Base-by-base conservation (phyloP, 2,113 vertebrate genomes). In the Phyllostomus hastatus region DNA sequence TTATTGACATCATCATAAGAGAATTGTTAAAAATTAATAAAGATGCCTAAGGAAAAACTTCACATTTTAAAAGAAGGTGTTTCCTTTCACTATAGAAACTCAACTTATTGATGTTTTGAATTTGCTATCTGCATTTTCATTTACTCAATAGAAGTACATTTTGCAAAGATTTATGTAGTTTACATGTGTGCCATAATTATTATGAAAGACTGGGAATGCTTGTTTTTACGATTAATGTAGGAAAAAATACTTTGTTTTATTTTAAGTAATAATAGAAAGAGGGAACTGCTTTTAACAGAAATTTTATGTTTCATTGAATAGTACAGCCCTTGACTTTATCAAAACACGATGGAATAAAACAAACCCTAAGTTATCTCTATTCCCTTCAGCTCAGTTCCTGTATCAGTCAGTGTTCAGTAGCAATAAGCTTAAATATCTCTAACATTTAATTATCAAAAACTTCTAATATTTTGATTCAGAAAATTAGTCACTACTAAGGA, bases 81-180 rank as follows among this genome's bases (percentile, higher is more conserved):
- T 31, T 54, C 76, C 11, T 41, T 1, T 80, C 91, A 57, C 14
- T 84, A 7, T 48, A 80, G 72, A 95, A 93, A 73, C 19, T 95
- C n/a, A 61, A 10, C n/a, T 93, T 88, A 52, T 2, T 57, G 66
- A n/a, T 90, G 8, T 35, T 89, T 94, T 81, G 33, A 54, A 19
- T 88, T 94, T 67, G 26, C 33, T 43, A 5, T 48, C 4, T 82
- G 3, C 14, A 72, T 79, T 92, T 87, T 86, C 33, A 83, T 43
- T 26, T 46, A 52, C 33, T 91, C 57, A 87, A 87, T 88, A 78
- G 88, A 96, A 85, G 61, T 24, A 84, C 50, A 78, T 76, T 88
- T 85, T 61, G 54, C 17, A 57, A 76, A 84, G 38, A 84, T 35
- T 95, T 84, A 50, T 70, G 7, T 70, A 64, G 48, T 31, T 90